These are phyloP conservation scores for Acanthurus tractus DNA, from an alignment of 2,797 vertebrate genomes.

Conservation along the genomic window DNA sequence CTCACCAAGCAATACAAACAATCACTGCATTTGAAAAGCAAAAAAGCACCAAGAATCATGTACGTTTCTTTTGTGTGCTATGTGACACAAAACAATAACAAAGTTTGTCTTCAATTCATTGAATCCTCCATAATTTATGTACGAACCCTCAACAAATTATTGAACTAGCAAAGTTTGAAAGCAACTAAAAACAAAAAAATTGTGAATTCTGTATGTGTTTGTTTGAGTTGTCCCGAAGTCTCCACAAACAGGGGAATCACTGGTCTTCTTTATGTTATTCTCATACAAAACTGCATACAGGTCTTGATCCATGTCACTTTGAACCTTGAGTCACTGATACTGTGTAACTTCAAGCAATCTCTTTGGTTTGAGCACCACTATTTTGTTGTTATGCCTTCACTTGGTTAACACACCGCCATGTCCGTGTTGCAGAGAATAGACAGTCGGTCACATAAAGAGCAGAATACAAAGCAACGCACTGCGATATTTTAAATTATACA, in stretches of 20 bases:
- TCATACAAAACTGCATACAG: background rate
- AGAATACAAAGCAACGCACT: constrained; percentile 25
- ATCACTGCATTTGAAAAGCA: background rate
- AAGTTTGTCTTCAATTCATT: too few species aligned
- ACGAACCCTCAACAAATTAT: background rate
- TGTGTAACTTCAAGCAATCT: background rate
- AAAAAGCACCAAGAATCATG: constrained; percentile 3
- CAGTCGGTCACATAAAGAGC: constrained; percentile 52
- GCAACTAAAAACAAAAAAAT: background rate
- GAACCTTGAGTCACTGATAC: background rate
- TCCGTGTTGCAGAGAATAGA: constrained; percentile 28
- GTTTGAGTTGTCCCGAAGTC: background rate
- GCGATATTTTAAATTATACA: constrained; percentile 19
- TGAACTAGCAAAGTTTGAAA: background rate
- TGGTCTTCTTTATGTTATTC: background rate
- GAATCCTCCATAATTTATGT: background rate
- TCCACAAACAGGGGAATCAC: background rate
- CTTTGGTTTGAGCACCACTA: constrained; percentile 4
- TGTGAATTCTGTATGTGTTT: constrained; percentile 5
- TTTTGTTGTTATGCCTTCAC: constrained; percentile 10
- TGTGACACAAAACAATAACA: background rate
- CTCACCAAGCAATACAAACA: background rate
- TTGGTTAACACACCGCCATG: background rate
- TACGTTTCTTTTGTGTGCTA: background rate
- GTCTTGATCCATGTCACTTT: background rate